Percentiles rank a stretch among this genome's conserved stretches.
Conservation (phyloP, 2,113 vertebrate species). For the Ploceus nigricollis region DNA sequence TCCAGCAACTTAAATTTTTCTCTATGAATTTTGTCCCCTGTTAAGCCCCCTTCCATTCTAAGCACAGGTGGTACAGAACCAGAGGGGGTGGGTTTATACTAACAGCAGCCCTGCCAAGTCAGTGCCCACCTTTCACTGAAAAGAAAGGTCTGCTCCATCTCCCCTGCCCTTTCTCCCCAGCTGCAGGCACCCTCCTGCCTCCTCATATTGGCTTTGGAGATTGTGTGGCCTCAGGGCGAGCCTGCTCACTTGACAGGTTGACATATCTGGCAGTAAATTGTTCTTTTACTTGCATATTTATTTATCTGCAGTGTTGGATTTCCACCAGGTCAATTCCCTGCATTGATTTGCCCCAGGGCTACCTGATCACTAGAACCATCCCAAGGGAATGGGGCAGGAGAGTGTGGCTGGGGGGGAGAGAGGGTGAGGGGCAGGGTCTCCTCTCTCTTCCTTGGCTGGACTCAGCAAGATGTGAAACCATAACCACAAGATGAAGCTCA, state of each 20-base stretch:
- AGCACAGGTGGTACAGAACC: not conserved
- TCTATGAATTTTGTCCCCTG: not conserved
- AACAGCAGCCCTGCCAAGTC: not conserved
- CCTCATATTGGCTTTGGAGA: not conserved
- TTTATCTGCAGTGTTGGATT: not conserved
- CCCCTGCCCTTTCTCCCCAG: not conserved
- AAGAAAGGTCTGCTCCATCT: not conserved
- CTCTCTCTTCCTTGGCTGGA: not conserved
- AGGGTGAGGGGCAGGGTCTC: not conserved
- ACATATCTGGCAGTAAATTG: not conserved
- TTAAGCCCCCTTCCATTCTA: not conserved
- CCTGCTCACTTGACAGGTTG: not conserved
- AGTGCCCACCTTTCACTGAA: not conserved
- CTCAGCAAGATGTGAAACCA: not conserved
- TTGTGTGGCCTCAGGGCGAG: not conserved
- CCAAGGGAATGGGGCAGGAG: not conserved
- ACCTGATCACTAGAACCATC: not conserved
- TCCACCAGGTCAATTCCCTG: not conserved
- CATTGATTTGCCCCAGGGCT: not conserved
- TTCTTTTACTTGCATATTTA: not conserved
- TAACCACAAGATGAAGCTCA: not conserved
- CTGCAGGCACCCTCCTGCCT: not conserved
- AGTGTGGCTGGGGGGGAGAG: accelerated
- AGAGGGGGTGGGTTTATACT: not conserved
- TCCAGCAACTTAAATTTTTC: not conserved